These are phyloP conservation scores for Plagodis dolabraria DNA, from an alignment of 2,888 invertebrate species.

Conservation along the genomic window DNA sequence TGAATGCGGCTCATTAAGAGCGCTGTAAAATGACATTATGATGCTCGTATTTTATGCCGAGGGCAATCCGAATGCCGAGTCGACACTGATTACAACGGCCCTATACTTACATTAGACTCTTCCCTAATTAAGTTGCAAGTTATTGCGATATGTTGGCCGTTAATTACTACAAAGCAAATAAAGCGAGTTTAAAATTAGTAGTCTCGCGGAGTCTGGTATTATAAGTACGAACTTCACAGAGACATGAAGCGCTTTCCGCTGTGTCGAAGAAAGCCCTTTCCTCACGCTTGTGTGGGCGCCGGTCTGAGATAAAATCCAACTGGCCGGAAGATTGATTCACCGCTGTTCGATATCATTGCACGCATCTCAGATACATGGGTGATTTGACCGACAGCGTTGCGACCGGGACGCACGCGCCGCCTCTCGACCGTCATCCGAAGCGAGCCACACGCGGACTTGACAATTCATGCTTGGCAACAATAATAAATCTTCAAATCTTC, in stretches of 20 bases:
- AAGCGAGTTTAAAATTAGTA: conserved; percentile 29
- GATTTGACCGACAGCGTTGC: conserved; percentile 48
- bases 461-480: conserved; percentile 64
- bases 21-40: conserved; percentile 62
- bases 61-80: conserved; percentile 60
- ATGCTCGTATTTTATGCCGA: conserved; percentile 46
- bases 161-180: conserved; percentile 49
- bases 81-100: conserved; percentile 55
- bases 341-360: conserved; percentile 66
- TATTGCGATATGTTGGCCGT: conserved; percentile 52
- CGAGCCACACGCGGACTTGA: conserved; percentile 57
- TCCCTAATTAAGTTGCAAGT: conserved; percentile 66
- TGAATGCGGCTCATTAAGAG: conserved; percentile 70
- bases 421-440: conserved; percentile 39
- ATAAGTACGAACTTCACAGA: conserved; percentile 3
- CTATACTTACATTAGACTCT: conserved; percentile 55
- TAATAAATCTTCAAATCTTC: conserved; percentile 69
- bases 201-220: conserved; percentile 1
- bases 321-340: conserved; percentile 78
- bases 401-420: conserved; percentile 66
- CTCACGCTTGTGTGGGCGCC: conserved; percentile 58
- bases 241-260: conserved; percentile 45
- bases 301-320: conserved; percentile 70
- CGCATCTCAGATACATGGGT: conserved; percentile 66
- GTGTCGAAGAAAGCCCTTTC: conserved; percentile 58